Evolutionary conservation across 2,888 invertebrate genomes (phyloP).

Genomic region (Allacma fusca): DNA sequence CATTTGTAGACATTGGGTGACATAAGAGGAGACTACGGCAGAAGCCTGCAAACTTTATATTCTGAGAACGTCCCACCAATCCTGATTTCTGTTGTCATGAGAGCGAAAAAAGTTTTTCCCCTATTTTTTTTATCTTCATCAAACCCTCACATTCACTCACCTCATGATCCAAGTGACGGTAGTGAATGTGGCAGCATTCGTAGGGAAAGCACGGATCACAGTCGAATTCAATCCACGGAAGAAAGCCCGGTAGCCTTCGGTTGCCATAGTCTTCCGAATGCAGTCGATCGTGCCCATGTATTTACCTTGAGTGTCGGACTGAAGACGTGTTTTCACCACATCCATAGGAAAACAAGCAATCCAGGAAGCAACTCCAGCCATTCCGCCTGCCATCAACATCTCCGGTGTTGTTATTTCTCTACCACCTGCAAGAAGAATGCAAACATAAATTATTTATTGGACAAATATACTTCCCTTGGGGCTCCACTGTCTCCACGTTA

Average conservation of each 20-base stretch:
- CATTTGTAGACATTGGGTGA: too few species aligned
- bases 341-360: conserved; percentile 85
- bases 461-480: not conserved
- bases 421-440: conserved; percentile 46
- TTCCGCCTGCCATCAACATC: conserved; percentile 83
- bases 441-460: not conserved
- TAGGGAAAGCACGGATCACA: conserved; percentile 86
- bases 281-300: conserved; percentile 80
- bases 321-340: conserved; percentile 86
- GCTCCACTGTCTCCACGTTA: too few species aligned
- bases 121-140: conserved; percentile 2
- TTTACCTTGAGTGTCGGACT: conserved; percentile 72
- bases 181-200: conserved; percentile 90
- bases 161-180: conserved; percentile 83
- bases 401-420: conserved; percentile 70
- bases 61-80: not conserved
- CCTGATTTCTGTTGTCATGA: not conserved
- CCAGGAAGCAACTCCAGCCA: conserved; percentile 89
- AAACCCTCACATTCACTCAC: conserved; percentile 37
- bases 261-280: conserved; percentile 72
- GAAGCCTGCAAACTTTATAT: not conserved
- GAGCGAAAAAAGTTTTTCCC: not conserved
- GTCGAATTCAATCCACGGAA: conserved; percentile 80
- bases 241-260: conserved; percentile 78
- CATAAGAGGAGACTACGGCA: too few species aligned